Evolutionary conservation across 30 jellyfish, hydroid and myxozoan genomes (phyloP), one percentile per base, ranked within the genome.

Genomic region (Haliclystus octoradiatus): DNA sequence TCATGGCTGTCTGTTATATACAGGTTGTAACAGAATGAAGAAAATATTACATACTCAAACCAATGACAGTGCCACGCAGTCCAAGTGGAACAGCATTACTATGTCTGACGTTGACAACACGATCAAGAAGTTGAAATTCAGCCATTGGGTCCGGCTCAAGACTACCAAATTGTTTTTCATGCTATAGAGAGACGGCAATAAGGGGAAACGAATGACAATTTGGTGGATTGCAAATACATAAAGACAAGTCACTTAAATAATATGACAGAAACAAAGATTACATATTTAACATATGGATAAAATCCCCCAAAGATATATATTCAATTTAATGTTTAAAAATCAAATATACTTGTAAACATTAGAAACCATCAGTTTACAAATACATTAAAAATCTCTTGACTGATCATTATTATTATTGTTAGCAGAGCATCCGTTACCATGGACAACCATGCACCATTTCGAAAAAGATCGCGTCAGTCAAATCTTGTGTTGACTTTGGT

Each of bases 121-220:
- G 94, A 87, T 87, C 97, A 34, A 87, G 70, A 34, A 87, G 68
- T 52, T 72, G 61, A 65, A 79, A 87, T 15, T 87, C 93, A 19
- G 94, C 73, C 2, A 78, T 24, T 2, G 97, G 97, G 65, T 87
- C 97, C 0, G 97, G 95, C 22, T 75, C 74, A 13, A 87, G 89
- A 23, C 63, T 64, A 15, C 97, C 97, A 74, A 80, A 80, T 29
- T 69, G 77, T n/a, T 83, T 80, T 31, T 90, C 75, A 23, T 92
- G 75, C 84, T 90, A 24, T 22, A 28, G 65, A 13, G 34, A n/a
- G 0, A 13, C 64, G 30, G 63, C 15, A 28, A 29, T 28, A 65
- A 22, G 26, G 15, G 3, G 15, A 50, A 49, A 22, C 1, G 5
- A 19, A 24, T 24, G 74, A 14, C 66, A 29, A 15, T 25, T 31